Evolutionary conservation across 2,113 vertebrate genomes (phyloP).

Genomic region (Mobula birostris): DNA sequence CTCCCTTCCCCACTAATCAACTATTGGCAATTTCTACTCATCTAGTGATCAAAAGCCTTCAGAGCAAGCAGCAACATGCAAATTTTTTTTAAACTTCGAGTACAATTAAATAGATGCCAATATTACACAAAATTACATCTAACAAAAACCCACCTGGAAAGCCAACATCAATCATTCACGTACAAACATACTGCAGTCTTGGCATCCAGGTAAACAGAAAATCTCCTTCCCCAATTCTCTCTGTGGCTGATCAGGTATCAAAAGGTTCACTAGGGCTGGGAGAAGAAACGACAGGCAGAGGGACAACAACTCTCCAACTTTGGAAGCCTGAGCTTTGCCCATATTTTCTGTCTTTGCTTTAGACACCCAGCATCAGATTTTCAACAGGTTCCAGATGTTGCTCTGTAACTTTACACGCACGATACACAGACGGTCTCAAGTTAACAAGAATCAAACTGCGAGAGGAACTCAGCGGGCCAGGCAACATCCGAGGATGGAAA

Average conservation of each 20-base stretch:
- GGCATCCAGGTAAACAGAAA: not conserved
- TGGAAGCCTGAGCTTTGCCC: too few species aligned
- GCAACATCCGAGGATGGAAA: too few species aligned
- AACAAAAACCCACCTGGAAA: not conserved
- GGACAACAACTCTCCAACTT: not conserved
- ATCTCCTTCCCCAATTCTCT: not conserved
- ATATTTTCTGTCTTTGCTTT: too few species aligned
- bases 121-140: not conserved
- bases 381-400: constrained; percentile 15
- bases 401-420: not conserved
- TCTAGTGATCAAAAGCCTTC: not conserved
- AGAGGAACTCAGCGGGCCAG: too few species aligned
- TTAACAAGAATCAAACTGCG: too few species aligned
- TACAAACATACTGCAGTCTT: not conserved
- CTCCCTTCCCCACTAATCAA: not conserved
- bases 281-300: not conserved
- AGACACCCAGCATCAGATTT: too few species aligned
- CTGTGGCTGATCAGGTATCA: not conserved
- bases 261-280: not conserved
- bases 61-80: not conserved
- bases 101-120: too few species aligned
- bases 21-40: not conserved
- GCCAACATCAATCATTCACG: not conserved
- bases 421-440: too few species aligned
- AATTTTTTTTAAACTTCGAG: too few species aligned